Conservation (phyloP, 2,888 invertebrate genomes). For the Catocala fraxini region DNA sequence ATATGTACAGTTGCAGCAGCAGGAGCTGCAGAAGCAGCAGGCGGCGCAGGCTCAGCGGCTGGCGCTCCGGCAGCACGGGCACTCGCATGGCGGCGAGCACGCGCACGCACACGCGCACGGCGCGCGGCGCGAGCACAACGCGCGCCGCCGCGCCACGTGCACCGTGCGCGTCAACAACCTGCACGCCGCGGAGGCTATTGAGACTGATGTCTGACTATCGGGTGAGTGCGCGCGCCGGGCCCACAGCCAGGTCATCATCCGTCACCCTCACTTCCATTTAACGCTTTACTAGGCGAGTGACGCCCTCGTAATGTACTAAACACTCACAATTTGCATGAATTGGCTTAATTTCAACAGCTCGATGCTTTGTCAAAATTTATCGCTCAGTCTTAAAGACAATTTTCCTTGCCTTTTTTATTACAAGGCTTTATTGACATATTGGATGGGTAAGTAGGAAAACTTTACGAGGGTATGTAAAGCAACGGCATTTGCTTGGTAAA, state of each 20-base stretch:
- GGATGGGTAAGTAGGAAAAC: slow-evolving; percentile 5
- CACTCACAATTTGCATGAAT: slow-evolving; percentile 13
- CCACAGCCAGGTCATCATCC: slow-evolving; percentile 45
- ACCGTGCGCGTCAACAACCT: slow-evolving; percentile 82
- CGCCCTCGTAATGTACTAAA: slow-evolving; percentile 26
- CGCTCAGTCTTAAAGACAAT: not conserved
- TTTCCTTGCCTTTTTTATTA: slow-evolving; percentile 3
- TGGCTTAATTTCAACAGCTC: slow-evolving; percentile 11
- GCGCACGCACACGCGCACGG: slow-evolving; percentile 15
- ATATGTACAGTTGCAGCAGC: slow-evolving; percentile 67
- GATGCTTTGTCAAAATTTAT: slow-evolving; percentile 9
- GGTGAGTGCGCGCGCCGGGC: slow-evolving; percentile 84
- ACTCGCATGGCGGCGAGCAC: slow-evolving; percentile 69
- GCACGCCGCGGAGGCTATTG: slow-evolving; percentile 93
- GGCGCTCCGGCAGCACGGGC: slow-evolving; percentile 46
- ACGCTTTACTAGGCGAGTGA: slow-evolving; percentile 43
- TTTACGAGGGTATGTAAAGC: slow-evolving; percentile 31
- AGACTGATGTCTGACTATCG: slow-evolving; percentile 98
- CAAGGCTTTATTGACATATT: not conserved
- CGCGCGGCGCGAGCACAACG: slow-evolving; percentile 51
- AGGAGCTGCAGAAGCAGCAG: slow-evolving; percentile 71
- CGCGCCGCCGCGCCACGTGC: slow-evolving; percentile 72
- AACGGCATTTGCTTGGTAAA: slow-evolving; percentile 38
- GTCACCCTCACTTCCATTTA: slow-evolving; percentile 40
- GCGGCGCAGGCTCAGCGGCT: slow-evolving; percentile 45